Base-by-base conservation (phyloP, 2,888 invertebrate species). In the Craniophora ligustri region DNA sequence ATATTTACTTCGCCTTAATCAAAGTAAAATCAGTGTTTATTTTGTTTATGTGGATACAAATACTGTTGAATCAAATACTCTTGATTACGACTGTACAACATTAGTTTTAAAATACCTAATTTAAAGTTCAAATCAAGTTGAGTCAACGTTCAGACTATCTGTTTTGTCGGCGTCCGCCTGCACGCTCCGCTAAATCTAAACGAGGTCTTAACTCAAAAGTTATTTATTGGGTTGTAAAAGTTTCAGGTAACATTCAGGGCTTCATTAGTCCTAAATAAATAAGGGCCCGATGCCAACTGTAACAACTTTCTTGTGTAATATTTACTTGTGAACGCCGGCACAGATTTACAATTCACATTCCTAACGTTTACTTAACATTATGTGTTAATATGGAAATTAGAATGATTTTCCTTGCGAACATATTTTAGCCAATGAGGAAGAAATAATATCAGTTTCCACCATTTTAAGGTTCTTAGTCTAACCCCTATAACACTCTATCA, bases 191-290 rank as follows among this genome's bases (percentile, higher is more conserved):
- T 61, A 34, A 56, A 42, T 55, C 47, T 48, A 51, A 40, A 42
- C 31, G 40, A 28, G 46, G 61, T 53, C 57, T 70, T 74, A 58
- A 67, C 74, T 74, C 58, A 63, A 75, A 79, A 76, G 77, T 82
- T 82, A 79, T 82, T 79, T 86, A 80, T 78, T 79, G 69, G 70
- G 75, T 78, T 77, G 71, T 67, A 70, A 75, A 79, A 82, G 70
- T 82, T 81, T 72, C 68, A 74, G 76, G 72, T 77, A 74, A 63
- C 72, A 70, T 73, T 71, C 61, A 60, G 66, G 62, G 70, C 62
- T 75, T 80, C 73, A 69, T 82, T 70, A 71, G 65, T 62, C 74
- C 72, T 75, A 62, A 78, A 75, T 71, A 76, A 76, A 79, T 75
- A 75, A 58, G 51, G 56, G 53, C 38, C 31, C 30, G 38, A 14